Evolutionary conservation across 2,888 invertebrate genomes (phyloP), one percentile per base, ranked within the genome.

Genomic region (Epsilonema sp.): DNA sequence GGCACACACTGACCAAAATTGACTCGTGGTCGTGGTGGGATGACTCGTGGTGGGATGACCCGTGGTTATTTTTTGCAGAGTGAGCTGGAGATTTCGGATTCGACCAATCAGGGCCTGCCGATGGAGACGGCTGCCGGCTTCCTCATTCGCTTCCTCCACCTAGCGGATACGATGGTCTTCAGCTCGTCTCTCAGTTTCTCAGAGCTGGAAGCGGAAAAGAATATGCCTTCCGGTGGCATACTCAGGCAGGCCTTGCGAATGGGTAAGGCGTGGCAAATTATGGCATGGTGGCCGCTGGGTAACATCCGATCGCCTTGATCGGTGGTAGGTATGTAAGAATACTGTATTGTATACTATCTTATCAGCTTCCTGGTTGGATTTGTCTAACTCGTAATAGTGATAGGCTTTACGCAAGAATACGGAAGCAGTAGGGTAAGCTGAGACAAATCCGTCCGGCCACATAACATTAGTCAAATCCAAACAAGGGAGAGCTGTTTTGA

Each of bases 181-280:
- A 90, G 94, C 49, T 90, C 89, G 62, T 87, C 90, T 2, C 75
- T 94, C 49, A 92, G 89, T 73, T 94, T 99, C 64, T 84, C 84
- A 24, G 97, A 99, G 68, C 71, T 97, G 40, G 97, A 97, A 70
- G 86, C 90, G 1, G 97, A 97, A 71, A 99, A 97, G 71, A 97
- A 94, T 67, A 97, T 99, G 94, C 89, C 90, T 43, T 84, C 85
- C 59, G 97, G 97, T n/a, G 94, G 94, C 42, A 97, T 97, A 57
- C 71, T 97, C 47, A 71, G 97, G 48, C 97, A 99, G 70, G 92
- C 94, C 66, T 75, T 99, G 50, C 73, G 97, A 67, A 72, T 97
- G 40, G 69, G 70, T 71, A 55, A 51, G 58, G 37, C 16, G 13
- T 44, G 42, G 16, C n/a, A n/a, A n/a, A n/a, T n/a, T n/a, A n/a